Percentiles rank a stretch among this genome's conserved stretches.
Conservation (phyloP, 2,113 vertebrate species). For the Lontra canadensis region DNA sequence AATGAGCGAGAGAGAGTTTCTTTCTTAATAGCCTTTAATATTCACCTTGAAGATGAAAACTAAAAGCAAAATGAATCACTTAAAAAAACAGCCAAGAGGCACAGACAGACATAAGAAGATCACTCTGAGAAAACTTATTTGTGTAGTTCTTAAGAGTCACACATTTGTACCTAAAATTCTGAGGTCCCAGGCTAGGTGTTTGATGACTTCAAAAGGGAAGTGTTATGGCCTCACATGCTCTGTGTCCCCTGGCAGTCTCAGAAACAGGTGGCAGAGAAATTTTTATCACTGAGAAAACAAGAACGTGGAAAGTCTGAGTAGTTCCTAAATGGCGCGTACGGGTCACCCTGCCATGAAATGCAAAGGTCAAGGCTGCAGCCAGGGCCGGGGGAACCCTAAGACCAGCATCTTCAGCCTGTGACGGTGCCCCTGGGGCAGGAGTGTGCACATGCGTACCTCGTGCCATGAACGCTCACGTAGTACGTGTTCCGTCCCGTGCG, state of each 20-base stretch:
- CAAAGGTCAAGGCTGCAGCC: not conserved
- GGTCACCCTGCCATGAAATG: not conserved
- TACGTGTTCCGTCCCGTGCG: rapidly evolving
- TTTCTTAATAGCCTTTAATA: conserved; percentile 70
- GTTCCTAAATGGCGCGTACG: not conserved
- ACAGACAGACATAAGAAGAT: conserved; percentile 17
- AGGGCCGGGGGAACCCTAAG: not conserved
- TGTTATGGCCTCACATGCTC: not conserved
- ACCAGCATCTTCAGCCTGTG: not conserved
- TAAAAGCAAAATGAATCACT: conserved; percentile 69
- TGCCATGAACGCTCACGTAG: rapidly evolving
- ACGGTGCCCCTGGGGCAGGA: rapidly evolving
- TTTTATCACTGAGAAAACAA: not conserved
- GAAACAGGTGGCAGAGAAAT: not conserved
- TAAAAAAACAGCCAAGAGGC: conserved; percentile 49
- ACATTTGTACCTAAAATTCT: not conserved
- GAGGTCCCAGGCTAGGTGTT: not conserved
- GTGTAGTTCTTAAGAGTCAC: not conserved
- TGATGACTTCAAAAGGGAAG: not conserved
- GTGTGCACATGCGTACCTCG: not conserved
- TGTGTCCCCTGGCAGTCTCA: not conserved
- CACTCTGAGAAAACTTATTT: conserved; percentile 23
- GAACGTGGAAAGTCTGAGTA: not conserved
- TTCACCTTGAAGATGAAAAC: conserved; percentile 60
- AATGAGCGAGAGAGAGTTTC: conserved; percentile 66